A percentile compares a stretch with the other conserved stretches of the same genome.
phyloP scores from a whole-genome alignment of 2,113 vertebrate species.

The Microcebus lehilahytsara region DNA sequence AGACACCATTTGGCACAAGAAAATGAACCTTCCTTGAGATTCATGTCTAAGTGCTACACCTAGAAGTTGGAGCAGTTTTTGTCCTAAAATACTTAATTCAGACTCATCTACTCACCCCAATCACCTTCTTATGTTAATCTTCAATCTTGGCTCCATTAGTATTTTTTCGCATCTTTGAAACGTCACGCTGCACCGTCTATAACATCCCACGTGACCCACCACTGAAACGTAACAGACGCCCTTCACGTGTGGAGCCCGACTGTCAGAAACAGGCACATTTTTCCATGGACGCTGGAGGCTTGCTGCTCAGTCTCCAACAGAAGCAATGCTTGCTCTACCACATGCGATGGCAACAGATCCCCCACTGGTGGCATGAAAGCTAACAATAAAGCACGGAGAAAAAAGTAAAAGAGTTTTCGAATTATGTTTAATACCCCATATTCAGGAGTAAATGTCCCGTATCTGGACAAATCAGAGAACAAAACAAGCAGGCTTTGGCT shows the following conservation, averaged over 20 bases:
- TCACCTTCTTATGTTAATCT: neutral
- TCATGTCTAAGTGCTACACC: neutral
- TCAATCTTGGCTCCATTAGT: neutral
- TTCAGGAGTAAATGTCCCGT: neutral
- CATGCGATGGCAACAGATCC: neutral
- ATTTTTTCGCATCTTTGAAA: constrained; percentile 23
- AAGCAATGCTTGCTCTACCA: neutral
- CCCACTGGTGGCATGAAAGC: neutral
- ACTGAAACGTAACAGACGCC: constrained; percentile 27
- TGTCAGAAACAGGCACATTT: neutral
- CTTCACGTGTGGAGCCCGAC: neutral
- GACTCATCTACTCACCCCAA: neutral
- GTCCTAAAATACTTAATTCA: neutral
- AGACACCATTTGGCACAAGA: neutral
- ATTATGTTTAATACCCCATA: neutral
- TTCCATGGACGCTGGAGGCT: neutral
- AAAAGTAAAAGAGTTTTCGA: neutral
- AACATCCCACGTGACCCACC: constrained; percentile 30
- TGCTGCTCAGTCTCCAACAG: neutral
- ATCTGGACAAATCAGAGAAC: neutral
- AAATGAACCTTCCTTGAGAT: neutral
- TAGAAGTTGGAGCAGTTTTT: neutral
- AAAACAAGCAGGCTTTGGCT: neutral
- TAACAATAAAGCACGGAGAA: neutral
- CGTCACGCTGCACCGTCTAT: constrained; percentile 36